Percentiles rank a stretch among this genome's conserved stretches.
Conservation (phyloP, 2,888 invertebrate genomes). For the Agonum fuliginosum region DNA sequence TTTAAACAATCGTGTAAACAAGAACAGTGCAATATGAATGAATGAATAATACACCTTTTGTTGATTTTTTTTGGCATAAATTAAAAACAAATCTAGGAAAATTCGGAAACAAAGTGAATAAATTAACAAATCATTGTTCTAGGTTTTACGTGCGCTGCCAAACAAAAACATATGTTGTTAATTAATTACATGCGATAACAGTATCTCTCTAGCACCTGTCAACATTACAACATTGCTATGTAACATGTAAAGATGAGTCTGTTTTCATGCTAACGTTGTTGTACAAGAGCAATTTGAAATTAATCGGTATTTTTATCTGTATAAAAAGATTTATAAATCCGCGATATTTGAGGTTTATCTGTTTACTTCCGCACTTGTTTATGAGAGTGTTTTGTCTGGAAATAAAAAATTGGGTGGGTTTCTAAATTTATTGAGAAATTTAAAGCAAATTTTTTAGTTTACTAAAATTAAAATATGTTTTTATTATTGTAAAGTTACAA, state of each 20-base stretch:
- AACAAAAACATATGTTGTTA: conserved; percentile 56
- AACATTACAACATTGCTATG: too few species aligned
- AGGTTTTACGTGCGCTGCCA: conserved; percentile 8
- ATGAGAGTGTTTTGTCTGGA: background rate
- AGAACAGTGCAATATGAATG: conserved; percentile 18
- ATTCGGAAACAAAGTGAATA: background rate
- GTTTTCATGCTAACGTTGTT: conserved; percentile 9
- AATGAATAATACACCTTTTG: conserved; percentile 28
- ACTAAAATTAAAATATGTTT: too few species aligned
- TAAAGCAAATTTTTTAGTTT: too few species aligned
- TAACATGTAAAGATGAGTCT: background rate
- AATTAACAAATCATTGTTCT: conserved; percentile 31
- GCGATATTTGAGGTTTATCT: background rate
- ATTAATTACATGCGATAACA: conserved; percentile 54
- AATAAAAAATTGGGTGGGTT: background rate
- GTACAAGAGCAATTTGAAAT: background rate
- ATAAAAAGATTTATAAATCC: background rate
- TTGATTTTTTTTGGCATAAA: too few species aligned
- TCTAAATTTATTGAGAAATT: background rate
- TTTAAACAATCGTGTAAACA: conserved; percentile 29
- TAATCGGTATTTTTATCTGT: background rate
- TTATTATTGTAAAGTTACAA: too few species aligned
- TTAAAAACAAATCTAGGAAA: too few species aligned
- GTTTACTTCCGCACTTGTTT: background rate
- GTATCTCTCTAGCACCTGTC: conserved; percentile 36